Base-by-base conservation (phyloP, 92 coral and sea anemone species). In the Blastomussa wellsi region DNA sequence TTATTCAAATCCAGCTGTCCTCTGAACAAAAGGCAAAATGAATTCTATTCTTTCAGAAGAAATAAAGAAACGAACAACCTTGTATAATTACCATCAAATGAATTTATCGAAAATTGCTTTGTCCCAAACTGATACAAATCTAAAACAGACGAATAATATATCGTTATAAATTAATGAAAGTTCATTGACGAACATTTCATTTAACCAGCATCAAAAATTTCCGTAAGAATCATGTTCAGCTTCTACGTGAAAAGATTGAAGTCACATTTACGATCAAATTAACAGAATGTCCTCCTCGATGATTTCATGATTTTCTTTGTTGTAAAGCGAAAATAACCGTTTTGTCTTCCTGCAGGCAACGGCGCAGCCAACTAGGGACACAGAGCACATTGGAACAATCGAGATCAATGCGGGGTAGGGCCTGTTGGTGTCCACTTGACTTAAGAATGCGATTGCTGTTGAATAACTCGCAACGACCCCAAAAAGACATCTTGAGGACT, bases 371-470 rank as follows among this genome's bases (percentile, higher is more conserved):
- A 96, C 85, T 31, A 96, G 82, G 9, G 99, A 94, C 7, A 88
- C 26, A 2, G 98, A 89, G 39, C 99, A 96, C 66, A 95, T 84
- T 0, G 99, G 99, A 13, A 96, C 99, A 19, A 96, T 96, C 5
- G 99, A 95, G 1, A 93, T 93, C 35, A 96, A 77, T 0, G 99
- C 99, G 0, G 99, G 99, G 72, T 92, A 96, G 0, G 99, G 98
- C 10, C 89, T 90, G 77, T 94, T 90, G 17, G 95, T 87, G 24
- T 96, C 95, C 42, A 96, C 93, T 81, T 80, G 95, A 84, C 99
- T 96, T 60, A 96, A 76, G 1, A 96, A 72, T 3, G 89, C 98
- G 49, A 96, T 91, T 9, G 99, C 98, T 35, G 92, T 81, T 36
- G 94, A 92, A 79, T 92, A 96, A 79, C 99, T 96, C 19, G 85